Base-by-base conservation (phyloP, 2,797 vertebrate species). In the Sebastes jordani region DNA sequence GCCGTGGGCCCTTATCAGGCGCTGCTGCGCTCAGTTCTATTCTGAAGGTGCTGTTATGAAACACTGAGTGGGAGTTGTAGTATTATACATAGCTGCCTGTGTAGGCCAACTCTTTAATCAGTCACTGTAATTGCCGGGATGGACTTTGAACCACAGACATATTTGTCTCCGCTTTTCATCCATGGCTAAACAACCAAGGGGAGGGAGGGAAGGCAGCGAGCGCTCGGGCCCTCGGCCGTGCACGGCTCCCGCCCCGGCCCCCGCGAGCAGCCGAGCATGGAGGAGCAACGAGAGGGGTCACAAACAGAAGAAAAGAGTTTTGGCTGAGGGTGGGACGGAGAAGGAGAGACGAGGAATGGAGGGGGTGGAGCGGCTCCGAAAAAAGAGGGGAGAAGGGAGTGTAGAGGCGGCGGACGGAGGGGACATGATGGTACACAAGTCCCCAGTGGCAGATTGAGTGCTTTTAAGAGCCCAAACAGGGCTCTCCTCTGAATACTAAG, bases 101-200 rank as follows among this genome's bases (percentile, higher is more conserved):
- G 70, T 30, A 92, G 89, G 78, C 90, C 89, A 88, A 86, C 89
- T 93, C 93, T 94, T 93, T 94, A 94, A 94, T 94, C 91, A 94
- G 88, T 90, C 88, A 73, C 87, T 90, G 86, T 91, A 94, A 93
- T 93, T 92, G 90, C 91, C 55, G 87, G 91, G 92, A 93, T 91
- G 85, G 92, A 93, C 92, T 94, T 93, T 90, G 92, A 93, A 92
- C 92, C 91, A 88, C 91, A 91, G 86, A 91, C 92, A 89, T 94
- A 93, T 92, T 92, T 92, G 87, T 94, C 86, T 90, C 89, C 62
- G 71, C 88, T 90, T 93, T 89, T 92, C 88, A 92, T 91, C 88
- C 84, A 68, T 84, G 83, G 89, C 86, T 92, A 88, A 93, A 92
- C 86, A 89, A 88, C 82, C 22, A 49, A 74, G 69, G 66, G 83